These are phyloP conservation scores for Amphipoea oculea DNA, from an alignment of 2,888 invertebrate genomes.

Conservation along the genomic window DNA sequence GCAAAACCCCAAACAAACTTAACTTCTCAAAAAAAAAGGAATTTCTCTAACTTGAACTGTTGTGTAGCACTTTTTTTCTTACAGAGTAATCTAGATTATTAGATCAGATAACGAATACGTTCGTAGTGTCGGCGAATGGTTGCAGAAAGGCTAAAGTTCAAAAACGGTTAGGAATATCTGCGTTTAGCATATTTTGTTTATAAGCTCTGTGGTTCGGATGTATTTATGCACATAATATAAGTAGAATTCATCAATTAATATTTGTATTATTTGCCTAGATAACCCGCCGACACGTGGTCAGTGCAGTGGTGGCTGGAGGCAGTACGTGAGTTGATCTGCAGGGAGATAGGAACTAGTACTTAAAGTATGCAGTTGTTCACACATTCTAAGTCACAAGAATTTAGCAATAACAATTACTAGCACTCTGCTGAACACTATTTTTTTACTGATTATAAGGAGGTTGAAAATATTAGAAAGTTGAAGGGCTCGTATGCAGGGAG, in stretches of 20 bases:
- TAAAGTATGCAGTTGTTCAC: background rate
- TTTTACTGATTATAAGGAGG: background rate
- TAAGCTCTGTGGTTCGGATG: background rate
- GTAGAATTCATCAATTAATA: background rate
- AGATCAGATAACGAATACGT: conserved; percentile 38
- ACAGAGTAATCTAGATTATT: conserved; percentile 40
- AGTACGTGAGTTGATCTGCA: background rate
- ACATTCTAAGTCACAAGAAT: background rate
- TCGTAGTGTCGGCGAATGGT: conserved; percentile 14
- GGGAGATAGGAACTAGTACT: background rate
- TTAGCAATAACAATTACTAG: background rate
- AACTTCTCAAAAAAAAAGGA: background rate
- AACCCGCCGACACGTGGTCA: too few relatives aligned
- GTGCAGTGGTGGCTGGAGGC: too few relatives aligned
- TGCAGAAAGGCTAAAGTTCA: conserved; percentile 43
- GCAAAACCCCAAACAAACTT: background rate
- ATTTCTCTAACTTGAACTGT: conserved; percentile 2
- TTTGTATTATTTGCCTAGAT: background rate
- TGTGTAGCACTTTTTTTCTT: conserved; percentile 14
- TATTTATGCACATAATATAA: background rate
- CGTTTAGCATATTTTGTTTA: background rate
- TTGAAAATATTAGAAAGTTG: too few relatives aligned
- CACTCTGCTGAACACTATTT: background rate
- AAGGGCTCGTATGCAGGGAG: too few relatives aligned
- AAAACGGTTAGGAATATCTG: background rate